These are phyloP conservation scores for Pogona vitticeps DNA, from an alignment of 2,113 vertebrate genomes.

Conservation along the genomic window DNA sequence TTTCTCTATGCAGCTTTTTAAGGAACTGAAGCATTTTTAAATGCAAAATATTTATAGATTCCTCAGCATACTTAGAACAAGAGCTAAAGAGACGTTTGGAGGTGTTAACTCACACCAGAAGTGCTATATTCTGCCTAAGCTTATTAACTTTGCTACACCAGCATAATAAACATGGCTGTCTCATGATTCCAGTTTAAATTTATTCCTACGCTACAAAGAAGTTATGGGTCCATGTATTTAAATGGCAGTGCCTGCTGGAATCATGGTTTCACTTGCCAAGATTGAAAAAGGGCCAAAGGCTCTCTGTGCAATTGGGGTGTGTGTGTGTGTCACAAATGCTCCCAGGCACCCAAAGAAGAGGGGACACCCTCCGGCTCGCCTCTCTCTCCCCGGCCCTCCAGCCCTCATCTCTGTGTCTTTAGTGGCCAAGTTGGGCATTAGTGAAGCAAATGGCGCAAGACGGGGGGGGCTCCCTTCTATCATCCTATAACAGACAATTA, in stretches of 20 bases:
- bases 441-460: no score
- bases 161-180: constrained; percentile 63
- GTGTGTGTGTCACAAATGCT: neutral
- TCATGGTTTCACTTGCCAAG: constrained; percentile 65
- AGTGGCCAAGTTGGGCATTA: neutral
- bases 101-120: constrained; percentile 37
- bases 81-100: constrained; percentile 13
- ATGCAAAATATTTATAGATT: neutral
- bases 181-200: constrained; percentile 58
- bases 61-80: neutral
- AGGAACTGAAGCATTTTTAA: constrained; percentile 20
- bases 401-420: neutral
- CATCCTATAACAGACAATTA: no score
- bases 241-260: constrained; percentile 64
- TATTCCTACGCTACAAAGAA: constrained; percentile 55
- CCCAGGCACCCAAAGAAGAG: no score
- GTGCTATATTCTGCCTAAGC: constrained; percentile 24
- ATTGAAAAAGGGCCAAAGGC: constrained; percentile 66
- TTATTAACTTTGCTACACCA: constrained; percentile 54
- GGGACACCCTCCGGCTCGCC: no score
- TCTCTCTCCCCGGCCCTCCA: neutral
- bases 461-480: no score
- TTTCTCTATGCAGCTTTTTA: neutral
- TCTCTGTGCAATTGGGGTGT: constrained; percentile 48
- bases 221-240: constrained; percentile 63